Conservation (phyloP, 2,797 vertebrate species). For the Premnoplex brunnescens region DNA sequence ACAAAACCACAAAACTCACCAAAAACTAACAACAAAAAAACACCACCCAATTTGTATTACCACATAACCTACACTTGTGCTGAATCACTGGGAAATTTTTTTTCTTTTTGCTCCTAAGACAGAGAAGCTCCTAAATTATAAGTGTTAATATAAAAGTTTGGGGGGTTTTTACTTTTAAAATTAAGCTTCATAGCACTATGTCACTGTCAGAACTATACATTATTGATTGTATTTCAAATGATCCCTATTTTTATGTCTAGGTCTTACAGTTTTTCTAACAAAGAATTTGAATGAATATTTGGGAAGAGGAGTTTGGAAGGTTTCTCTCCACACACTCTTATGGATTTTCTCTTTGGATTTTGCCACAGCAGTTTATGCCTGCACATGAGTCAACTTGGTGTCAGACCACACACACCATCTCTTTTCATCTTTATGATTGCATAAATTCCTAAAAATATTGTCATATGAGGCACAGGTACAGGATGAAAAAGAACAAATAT, state of each 20-base stretch:
- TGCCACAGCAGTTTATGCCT: not conserved
- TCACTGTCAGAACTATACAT: not conserved
- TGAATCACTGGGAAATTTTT: not conserved
- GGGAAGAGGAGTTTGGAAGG: not conserved
- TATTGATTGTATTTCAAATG: not conserved
- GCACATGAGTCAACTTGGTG: not conserved
- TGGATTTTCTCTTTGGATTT: not conserved
- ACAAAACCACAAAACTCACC: too few relatives aligned
- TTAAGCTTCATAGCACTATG: fast-evolving
- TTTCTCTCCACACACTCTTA: not conserved
- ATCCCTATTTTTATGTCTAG: not conserved
- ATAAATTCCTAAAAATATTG: not conserved
- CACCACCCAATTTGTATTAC: not conserved
- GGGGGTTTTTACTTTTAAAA: not conserved
- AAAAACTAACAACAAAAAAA: too few relatives aligned
- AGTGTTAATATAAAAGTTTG: not conserved
- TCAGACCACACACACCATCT: not conserved
- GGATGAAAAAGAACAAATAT: not conserved
- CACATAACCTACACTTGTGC: not conserved
- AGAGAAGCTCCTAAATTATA: not conserved
- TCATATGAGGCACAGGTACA: not conserved
- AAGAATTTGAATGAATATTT: not conserved
- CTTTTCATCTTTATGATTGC: not conserved
- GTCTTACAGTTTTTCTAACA: not conserved
- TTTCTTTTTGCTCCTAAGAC: not conserved